Evolutionary conservation across 1,140 invertebrate genomes (phyloP).

Genomic region (Tachypleus tridentatus): DNA sequence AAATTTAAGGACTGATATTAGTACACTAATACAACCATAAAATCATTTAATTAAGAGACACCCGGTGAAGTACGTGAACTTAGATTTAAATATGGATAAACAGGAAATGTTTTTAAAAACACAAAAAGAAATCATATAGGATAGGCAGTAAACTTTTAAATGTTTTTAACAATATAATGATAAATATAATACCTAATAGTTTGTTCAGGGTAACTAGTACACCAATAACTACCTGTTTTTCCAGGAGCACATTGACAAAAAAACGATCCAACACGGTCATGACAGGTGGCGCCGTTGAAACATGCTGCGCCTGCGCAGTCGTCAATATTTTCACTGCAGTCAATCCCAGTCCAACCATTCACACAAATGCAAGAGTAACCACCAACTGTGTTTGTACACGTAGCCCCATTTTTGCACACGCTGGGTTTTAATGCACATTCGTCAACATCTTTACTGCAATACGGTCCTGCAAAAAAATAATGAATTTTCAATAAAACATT

Average conservation of each 20-base stretch:
- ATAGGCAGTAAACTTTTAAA: no score
- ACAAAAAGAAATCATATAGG: no score
- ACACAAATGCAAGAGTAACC: slow-evolving; percentile 93
- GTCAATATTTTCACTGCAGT: slow-evolving; percentile 86
- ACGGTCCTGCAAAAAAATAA: slow-evolving; percentile 31
- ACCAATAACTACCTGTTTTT: slow-evolving; percentile 60
- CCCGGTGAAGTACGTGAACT: no score
- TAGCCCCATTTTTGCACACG: slow-evolving; percentile 86
- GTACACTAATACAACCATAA: no score
- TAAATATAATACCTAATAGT: no score
- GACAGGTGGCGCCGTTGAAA: slow-evolving; percentile 92
- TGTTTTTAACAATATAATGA: no score
- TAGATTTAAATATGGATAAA: no score
- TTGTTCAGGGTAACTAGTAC: no score
- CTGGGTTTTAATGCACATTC: slow-evolving; percentile 46
- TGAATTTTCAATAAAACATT: neutral
- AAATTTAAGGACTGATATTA: no score
- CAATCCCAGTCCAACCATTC: slow-evolving; percentile 82
- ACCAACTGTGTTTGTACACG: slow-evolving; percentile 79
- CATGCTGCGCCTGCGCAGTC: slow-evolving; percentile 86
- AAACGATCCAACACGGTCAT: slow-evolving; percentile 86
- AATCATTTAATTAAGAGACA: no score
- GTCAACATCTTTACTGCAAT: slow-evolving; percentile 43
- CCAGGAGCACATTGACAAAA: slow-evolving; percentile 89
- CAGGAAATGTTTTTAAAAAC: no score